These are phyloP conservation scores for Ericerus pela DNA, from an alignment of 1,140 invertebrate genomes.

Conservation along the genomic window DNA sequence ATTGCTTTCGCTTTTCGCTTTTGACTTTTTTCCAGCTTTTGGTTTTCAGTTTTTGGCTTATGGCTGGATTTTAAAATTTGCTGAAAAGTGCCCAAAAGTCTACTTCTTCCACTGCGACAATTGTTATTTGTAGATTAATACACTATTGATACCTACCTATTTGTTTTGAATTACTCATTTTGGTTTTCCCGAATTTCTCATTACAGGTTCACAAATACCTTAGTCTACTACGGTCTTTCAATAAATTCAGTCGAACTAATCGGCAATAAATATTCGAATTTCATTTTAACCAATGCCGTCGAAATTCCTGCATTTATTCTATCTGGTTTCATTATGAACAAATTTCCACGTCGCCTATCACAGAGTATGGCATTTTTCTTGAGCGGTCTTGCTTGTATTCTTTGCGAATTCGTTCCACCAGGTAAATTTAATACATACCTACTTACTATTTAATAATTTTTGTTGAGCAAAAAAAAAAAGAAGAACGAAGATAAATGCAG, in stretches of 20 bases:
- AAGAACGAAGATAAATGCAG: not conserved
- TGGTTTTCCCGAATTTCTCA: too few relatives aligned
- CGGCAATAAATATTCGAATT: conserved; percentile 34
- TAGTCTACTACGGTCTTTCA: conserved; percentile 56
- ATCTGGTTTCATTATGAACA: conserved; percentile 19
- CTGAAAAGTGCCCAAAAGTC: not conserved
- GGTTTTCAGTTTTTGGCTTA: not conserved
- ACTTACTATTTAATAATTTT: not conserved
- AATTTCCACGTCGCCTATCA: conserved; percentile 16
- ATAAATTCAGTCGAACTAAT: conserved; percentile 34
- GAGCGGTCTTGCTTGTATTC: conserved; percentile 20
- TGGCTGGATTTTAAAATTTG: not conserved
- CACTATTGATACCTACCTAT: too few relatives aligned
- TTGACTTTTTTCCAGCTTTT: too few relatives aligned
- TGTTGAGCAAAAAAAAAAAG: not conserved
- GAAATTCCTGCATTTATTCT: conserved; percentile 33
- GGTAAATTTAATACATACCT: too few relatives aligned
- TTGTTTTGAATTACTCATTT: too few relatives aligned
- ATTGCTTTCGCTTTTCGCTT: too few relatives aligned
- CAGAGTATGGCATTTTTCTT: conserved; percentile 18
- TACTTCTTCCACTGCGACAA: not conserved
- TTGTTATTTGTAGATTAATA: not conserved
- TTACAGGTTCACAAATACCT: conserved; percentile 48
- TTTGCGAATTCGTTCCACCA: conserved; percentile 18
- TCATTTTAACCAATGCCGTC: conserved; percentile 34